Evolutionary conservation across 2,888 invertebrate genomes (phyloP).

Genomic region (Anticlea derivata): DNA sequence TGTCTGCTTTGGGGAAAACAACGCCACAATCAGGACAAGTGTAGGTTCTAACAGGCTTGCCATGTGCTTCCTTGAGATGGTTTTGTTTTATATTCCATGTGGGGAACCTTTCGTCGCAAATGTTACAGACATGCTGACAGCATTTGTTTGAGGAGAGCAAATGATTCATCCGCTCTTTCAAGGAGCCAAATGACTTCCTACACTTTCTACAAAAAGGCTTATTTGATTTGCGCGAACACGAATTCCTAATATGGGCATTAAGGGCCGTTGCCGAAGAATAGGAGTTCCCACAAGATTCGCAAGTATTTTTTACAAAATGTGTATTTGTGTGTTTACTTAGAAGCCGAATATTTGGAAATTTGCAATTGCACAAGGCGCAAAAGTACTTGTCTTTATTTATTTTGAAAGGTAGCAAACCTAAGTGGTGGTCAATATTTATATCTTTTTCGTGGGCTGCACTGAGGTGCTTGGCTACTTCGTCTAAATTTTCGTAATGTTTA

Average conservation of each 20-base stretch:
- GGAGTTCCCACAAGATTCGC: slow-evolving; percentile 55
- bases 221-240: slow-evolving; percentile 39
- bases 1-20: slow-evolving; percentile 39
- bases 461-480: slow-evolving; percentile 48
- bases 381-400: slow-evolving; percentile 42
- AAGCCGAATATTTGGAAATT: slow-evolving; percentile 47
- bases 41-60: slow-evolving; percentile 36
- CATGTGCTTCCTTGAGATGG: slow-evolving; percentile 46
- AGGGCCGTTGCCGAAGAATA: slow-evolving; percentile 45
- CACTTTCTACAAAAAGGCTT: slow-evolving; percentile 47
- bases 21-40: slow-evolving; percentile 50
- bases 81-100: slow-evolving; percentile 44
- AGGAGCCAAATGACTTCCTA: slow-evolving; percentile 43
- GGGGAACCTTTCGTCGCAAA: slow-evolving; percentile 48
- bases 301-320: slow-evolving; percentile 52
- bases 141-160: slow-evolving; percentile 43
- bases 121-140: slow-evolving; percentile 47
- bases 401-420: slow-evolving; percentile 53
- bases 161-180: slow-evolving; percentile 46
- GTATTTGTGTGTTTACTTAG: slow-evolving; percentile 53
- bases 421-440: slow-evolving; percentile 42
- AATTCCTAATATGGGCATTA: slow-evolving; percentile 42
- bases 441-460: slow-evolving; percentile 39
- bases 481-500: slow-evolving; percentile 36
- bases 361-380: slow-evolving; percentile 48